Conservation (phyloP, 2,888 invertebrate genomes). For the Tinea semifulvella region DNA sequence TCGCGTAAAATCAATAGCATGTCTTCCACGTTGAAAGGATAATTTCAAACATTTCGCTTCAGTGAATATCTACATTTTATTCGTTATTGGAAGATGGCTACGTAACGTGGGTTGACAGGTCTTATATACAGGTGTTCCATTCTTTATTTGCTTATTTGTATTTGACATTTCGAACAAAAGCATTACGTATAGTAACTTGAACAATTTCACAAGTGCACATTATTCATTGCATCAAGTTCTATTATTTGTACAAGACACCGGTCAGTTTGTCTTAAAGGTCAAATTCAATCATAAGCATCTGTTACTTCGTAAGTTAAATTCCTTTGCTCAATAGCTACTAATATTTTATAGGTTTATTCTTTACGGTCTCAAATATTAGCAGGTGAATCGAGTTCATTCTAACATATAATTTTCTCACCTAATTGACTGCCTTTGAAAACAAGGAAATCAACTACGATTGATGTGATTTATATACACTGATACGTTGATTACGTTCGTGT, state of each 20-base stretch:
- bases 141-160: not conserved
- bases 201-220: not conserved
- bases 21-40: too few relatives aligned
- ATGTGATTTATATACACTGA: conserved; percentile 12
- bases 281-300: too few relatives aligned
- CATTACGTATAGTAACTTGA: not conserved
- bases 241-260: not conserved
- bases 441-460: conserved; percentile 6
- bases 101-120: too few relatives aligned
- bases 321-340: too few relatives aligned
- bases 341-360: too few relatives aligned
- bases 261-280: not conserved
- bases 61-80: too few relatives aligned
- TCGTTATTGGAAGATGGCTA: too few relatives aligned
- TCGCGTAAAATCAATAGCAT: too few relatives aligned
- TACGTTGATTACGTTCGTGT: conserved; percentile 6
- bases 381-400: conserved; percentile 1
- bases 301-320: too few relatives aligned
- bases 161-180: not conserved
- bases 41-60: too few relatives aligned
- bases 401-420: conserved; percentile 10
- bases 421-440: conserved; percentile 8
- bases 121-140: too few relatives aligned
- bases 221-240: not conserved
- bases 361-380: conserved; percentile 2